Evolutionary conservation across 2,113 vertebrate species (phyloP).

Genomic region (Raja brachyura): DNA sequence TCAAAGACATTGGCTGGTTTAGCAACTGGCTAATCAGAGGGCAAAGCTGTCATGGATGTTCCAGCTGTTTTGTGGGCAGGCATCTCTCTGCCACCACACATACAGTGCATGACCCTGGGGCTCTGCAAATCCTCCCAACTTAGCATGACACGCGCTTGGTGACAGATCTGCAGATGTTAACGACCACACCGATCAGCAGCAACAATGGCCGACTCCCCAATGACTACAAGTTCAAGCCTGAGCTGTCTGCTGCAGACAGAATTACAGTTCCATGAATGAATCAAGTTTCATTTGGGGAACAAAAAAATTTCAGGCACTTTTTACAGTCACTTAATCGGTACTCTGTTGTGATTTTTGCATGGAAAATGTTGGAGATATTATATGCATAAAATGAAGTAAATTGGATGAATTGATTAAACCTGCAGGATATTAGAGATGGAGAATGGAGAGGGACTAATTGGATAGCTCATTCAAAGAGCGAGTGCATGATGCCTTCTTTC

Average conservation of each 20-base stretch:
- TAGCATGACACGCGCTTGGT: too few relatives aligned
- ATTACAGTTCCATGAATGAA: background rate
- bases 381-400: constrained; percentile 3
- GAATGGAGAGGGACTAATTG: background rate
- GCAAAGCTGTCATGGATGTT: too few relatives aligned
- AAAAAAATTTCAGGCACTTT: background rate
- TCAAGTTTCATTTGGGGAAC: background rate
- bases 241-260: background rate
- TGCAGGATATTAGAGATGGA: background rate
- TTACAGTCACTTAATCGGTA: background rate
- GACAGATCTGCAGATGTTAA: too few relatives aligned
- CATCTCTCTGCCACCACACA: too few relatives aligned
- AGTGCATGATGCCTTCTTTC: background rate
- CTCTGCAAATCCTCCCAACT: too few relatives aligned
- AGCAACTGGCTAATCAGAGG: too few relatives aligned
- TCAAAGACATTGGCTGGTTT: too few relatives aligned
- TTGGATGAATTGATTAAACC: background rate
- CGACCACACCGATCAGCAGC: too few relatives aligned
- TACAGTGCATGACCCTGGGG: too few relatives aligned
- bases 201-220: background rate
- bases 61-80: too few relatives aligned
- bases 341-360: background rate
- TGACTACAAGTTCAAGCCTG: background rate
- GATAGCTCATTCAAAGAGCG: background rate
- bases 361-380: background rate